A percentile compares a stretch with the other conserved stretches of the same genome.
phyloP scores from a whole-genome alignment of 23 tunicate genomes.

The Corella eumyota region DNA sequence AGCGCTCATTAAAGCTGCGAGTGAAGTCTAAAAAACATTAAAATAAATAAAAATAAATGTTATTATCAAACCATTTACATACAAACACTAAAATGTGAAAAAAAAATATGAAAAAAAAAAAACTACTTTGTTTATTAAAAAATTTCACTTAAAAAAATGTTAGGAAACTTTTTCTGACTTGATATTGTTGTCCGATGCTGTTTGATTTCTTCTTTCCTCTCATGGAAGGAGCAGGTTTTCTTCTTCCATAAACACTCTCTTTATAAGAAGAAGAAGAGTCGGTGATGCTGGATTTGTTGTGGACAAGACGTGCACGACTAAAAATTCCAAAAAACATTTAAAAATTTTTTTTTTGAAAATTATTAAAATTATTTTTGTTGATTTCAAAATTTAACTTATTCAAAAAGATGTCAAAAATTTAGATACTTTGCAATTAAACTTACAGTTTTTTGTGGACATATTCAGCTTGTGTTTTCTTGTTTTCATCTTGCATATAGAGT shows the following conservation, averaged over 20 bases:
- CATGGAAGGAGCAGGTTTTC: conserved; percentile 5
- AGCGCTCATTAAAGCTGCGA: conserved; percentile 50
- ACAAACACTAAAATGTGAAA: too few relatives aligned
- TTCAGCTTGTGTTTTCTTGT: conserved; percentile 21
- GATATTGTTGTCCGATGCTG: conserved; percentile 65
- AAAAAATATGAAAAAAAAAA: too few relatives aligned
- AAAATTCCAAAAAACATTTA: not conserved
- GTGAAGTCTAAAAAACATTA: conserved; percentile 59
- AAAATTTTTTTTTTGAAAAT: not conserved
- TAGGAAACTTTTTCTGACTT: too few relatives aligned
- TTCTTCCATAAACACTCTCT: conserved; percentile 31
- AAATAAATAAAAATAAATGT: not conserved
- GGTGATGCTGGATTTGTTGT: too few relatives aligned
- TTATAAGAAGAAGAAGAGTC: conserved; percentile 3
- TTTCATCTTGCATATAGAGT: conserved; percentile 3
- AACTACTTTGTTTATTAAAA: too few relatives aligned
- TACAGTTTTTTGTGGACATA: conserved; percentile 48
- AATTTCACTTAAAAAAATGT: too few relatives aligned
- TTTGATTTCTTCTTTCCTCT: conserved; percentile 34
- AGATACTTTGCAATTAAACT: conserved; percentile 12
- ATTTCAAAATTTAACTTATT: not conserved
- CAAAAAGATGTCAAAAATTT: not conserved
- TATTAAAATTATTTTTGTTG: not conserved
- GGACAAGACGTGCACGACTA: conserved; percentile 27
- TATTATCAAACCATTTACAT: too few relatives aligned